Conservation (phyloP, 2,888 invertebrate species). For the Cephus spinipes region DNA sequence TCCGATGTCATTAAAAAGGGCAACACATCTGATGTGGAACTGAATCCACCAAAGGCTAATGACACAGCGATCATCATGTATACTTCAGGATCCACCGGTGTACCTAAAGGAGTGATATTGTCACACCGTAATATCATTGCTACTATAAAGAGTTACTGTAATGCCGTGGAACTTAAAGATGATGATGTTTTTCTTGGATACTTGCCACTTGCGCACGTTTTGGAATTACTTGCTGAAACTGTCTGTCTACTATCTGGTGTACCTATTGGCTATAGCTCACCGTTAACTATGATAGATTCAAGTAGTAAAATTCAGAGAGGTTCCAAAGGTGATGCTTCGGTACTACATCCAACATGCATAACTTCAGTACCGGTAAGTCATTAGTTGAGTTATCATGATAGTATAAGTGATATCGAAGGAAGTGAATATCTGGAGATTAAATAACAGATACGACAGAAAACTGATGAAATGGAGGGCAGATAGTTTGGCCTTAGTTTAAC, state of each 20-base stretch:
- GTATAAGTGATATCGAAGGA: too few species aligned
- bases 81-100: slow-evolving; percentile 97
- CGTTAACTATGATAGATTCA: slow-evolving; percentile 90
- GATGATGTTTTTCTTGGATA: slow-evolving; percentile 93
- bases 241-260: slow-evolving; percentile 88
- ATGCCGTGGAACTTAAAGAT: slow-evolving; percentile 77
- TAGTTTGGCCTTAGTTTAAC: too few species aligned
- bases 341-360: slow-evolving; percentile 92
- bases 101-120: slow-evolving; percentile 90
- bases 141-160: slow-evolving; percentile 84
- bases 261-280: slow-evolving; percentile 95
- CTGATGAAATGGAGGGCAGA: too few species aligned
- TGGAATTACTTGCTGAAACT: slow-evolving; percentile 93
- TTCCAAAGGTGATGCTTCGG: slow-evolving; percentile 92
- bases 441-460: too few species aligned
- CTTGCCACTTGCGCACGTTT: slow-evolving; percentile 96
- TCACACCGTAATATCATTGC: slow-evolving; percentile 86
- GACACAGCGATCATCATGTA: slow-evolving; percentile 99
- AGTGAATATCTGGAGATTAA: too few species aligned
- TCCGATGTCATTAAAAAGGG: slow-evolving; percentile 76
- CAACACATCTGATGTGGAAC: slow-evolving; percentile 49
- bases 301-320: slow-evolving; percentile 97
- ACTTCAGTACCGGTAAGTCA: slow-evolving; percentile 92
- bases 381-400: background rate
- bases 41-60: slow-evolving; percentile 73